These are phyloP conservation scores for Myiopsitta monachus DNA, from an alignment of 2,113 vertebrate species.

Conservation along the genomic window DNA sequence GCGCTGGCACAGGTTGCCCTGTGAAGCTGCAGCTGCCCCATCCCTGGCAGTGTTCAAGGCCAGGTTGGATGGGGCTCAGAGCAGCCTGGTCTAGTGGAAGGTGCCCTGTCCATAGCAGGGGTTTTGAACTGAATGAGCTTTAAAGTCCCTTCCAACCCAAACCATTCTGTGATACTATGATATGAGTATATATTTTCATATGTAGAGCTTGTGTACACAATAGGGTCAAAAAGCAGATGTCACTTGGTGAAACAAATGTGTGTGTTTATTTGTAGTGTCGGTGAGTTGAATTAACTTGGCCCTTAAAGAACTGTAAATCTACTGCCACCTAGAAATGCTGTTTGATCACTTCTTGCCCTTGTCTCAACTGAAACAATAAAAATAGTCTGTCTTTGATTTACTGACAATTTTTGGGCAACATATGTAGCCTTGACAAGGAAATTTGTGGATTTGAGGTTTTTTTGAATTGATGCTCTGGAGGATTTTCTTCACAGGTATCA, in stretches of 20 bases:
- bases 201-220: not conserved
- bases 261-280: not conserved
- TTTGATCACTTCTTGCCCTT: not conserved
- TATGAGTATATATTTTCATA: not conserved
- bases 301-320: not conserved
- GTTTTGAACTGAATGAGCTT: not conserved
- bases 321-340: not conserved
- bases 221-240: not conserved
- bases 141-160: not conserved
- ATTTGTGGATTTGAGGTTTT: not conserved
- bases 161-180: not conserved
- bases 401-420: not conserved
- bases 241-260: not conserved
- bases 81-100: not conserved
- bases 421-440: not conserved
- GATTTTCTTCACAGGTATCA: not conserved
- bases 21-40: not conserved
- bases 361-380: not conserved
- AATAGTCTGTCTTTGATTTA: not conserved
- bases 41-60: not conserved
- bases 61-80: not conserved
- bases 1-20: not conserved
- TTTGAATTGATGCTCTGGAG: not conserved
- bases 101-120: not conserved
- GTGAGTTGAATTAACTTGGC: not conserved